Evolutionary conservation across 1,140 invertebrate species (phyloP).

Genomic region (Diorhabda elongata): DNA sequence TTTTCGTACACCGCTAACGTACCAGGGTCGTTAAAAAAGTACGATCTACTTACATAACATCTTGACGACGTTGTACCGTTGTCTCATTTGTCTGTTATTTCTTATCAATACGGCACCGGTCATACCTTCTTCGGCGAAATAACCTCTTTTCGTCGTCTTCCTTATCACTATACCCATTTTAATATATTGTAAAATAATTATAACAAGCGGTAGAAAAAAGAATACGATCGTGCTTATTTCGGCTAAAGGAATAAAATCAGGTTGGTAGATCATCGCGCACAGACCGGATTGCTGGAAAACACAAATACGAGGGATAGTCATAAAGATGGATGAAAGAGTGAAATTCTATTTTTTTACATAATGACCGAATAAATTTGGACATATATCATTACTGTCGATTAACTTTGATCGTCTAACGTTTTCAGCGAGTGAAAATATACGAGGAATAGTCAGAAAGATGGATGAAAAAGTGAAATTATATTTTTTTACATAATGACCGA

Average conservation of each 20-base stretch:
- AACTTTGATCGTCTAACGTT: too few relatives aligned
- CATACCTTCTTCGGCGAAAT: conserved; percentile 50
- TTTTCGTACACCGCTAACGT: too few relatives aligned
- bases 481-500: too few relatives aligned
- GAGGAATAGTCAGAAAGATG: too few relatives aligned
- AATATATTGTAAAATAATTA: conserved; percentile 73
- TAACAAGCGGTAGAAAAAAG: conserved; percentile 76
- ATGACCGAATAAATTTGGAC: too few relatives aligned
- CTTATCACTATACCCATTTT: conserved; percentile 71
- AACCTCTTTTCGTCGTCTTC: conserved; percentile 46
- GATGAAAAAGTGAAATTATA: too few relatives aligned
- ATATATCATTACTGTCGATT: too few relatives aligned
- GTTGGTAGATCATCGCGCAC: conserved; percentile 65
- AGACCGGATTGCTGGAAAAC: conserved; percentile 64
- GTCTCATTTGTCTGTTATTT: conserved; percentile 59
- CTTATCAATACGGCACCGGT: conserved; percentile 64
- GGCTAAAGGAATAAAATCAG: conserved; percentile 63
- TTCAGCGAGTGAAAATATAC: too few relatives aligned
- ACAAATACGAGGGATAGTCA: too few relatives aligned
- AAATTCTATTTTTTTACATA: too few relatives aligned
- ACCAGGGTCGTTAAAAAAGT: neutral
- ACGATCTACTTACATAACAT: conserved; percentile 69
- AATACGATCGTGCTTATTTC: conserved; percentile 79
- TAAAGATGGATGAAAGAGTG: too few relatives aligned
- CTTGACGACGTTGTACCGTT: conserved; percentile 66